Conservation (phyloP, 2,888 invertebrate genomes). For the Sericinus montela region DNA sequence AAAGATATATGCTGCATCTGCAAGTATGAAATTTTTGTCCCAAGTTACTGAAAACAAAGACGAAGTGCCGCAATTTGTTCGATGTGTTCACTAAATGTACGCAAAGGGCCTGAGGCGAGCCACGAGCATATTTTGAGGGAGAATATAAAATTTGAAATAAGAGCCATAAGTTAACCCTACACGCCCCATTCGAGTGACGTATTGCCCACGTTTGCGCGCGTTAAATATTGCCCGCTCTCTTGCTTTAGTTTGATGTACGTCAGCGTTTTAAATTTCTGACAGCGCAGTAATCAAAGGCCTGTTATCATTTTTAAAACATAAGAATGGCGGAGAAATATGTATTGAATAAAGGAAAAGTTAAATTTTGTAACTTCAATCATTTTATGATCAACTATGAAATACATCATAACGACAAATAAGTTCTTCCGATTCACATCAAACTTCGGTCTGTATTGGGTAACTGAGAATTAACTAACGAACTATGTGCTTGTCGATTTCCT, state of each 20-base stretch:
- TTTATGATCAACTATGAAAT: too few species aligned
- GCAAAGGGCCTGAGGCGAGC: slow-evolving; percentile 39
- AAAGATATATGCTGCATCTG: too few species aligned
- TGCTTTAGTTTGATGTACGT: slow-evolving; percentile 27
- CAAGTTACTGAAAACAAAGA: slow-evolving; percentile 36
- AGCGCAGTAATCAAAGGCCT: not conserved
- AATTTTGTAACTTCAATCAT: too few species aligned
- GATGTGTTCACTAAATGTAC: slow-evolving; percentile 40
- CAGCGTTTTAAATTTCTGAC: slow-evolving; percentile 6
- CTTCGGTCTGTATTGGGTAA: too few species aligned
- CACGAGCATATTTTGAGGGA: slow-evolving; percentile 37
- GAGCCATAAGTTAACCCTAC: slow-evolving; percentile 58
- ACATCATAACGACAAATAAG: too few species aligned
- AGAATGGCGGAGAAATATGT: too few species aligned
- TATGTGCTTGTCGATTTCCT: too few species aligned
- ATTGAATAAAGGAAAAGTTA: too few species aligned
- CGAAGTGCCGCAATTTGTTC: slow-evolving; percentile 37
- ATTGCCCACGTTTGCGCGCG: slow-evolving; percentile 41
- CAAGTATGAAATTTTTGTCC: too few species aligned
- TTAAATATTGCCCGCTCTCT: slow-evolving; percentile 41
- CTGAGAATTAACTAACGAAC: too few species aligned
- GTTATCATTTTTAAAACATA: too few species aligned
- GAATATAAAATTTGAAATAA: slow-evolving; percentile 64
- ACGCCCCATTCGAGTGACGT: slow-evolving; percentile 34
- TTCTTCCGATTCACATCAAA: too few species aligned